Evolutionary conservation across 1,140 invertebrate genomes (phyloP), one percentile per base, ranked within the genome.

Genomic region (Papilio aristodemus): DNA sequence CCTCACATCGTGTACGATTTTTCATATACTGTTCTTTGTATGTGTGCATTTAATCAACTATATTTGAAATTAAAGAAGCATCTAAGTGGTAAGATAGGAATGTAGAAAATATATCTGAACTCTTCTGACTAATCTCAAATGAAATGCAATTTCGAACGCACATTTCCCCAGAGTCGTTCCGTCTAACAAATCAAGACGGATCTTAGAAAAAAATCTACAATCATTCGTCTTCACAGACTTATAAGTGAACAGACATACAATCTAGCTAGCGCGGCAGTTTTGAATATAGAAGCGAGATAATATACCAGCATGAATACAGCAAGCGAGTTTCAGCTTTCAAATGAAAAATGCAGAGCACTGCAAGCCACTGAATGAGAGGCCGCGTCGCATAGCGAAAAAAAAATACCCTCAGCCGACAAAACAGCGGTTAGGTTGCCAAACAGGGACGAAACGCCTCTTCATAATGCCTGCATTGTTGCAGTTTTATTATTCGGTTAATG

Each of bases 271-370:
- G 43, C 22, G 19, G 46, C 17, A 75, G 67, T 72, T 80, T 72
- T 69, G 71, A 74, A 68, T 77, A 81, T 83, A 75, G 75, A 80
- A 70, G 70, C 67, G 68, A 72, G 74, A 76, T 73, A 83, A 78
- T 80, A 78, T 78, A 76, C 74, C 69, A 66, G 73, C 57, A 77
- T 81, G 81, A 82, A 83, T 81, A 80, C 77, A 70, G 68, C 71
- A 67, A 69, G 73, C 72, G 71, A 68, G 76, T 79, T 81, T 77
- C 80, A 78, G 73, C 74, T 81, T 79, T 76, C 79, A 78, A 87
- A 88, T 87, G 82, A 86, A 89, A 89, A 89, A 87, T 87, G 80
- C 82, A 85, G 75, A 68, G 78, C 74, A 57, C 62, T 72, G 70
- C 74, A 74, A 72, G 68, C 66, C 71, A 71, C 75, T 84, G 84